phyloP scores from a whole-genome alignment of 2,113 vertebrate genomes.

The Arothron firmamentum region DNA sequence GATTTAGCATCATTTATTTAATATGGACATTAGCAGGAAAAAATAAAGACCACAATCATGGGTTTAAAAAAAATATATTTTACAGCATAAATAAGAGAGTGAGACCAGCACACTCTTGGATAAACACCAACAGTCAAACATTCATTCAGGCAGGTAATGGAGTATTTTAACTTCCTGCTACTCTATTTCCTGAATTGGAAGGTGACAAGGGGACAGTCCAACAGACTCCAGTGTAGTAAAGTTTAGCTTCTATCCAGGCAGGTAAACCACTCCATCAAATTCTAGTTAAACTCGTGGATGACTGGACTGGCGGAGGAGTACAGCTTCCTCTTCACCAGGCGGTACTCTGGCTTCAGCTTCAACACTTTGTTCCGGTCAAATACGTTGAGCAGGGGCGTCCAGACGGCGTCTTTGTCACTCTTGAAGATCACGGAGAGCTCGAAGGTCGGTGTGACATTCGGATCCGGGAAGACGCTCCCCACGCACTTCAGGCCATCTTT shows the following conservation, averaged over 20 bases:
- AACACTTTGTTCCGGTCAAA: slow-evolving; percentile 63
- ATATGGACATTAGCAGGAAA: no score
- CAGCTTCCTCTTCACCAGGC: slow-evolving; percentile 77
- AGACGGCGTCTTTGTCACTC: slow-evolving; percentile 45
- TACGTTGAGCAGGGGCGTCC: slow-evolving; percentile 65
- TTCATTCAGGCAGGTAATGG: background rate
- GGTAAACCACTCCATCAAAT: background rate
- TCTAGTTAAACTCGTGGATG: slow-evolving; percentile 63
- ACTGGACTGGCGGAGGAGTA: slow-evolving; percentile 77
- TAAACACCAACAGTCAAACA: no score
- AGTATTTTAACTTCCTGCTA: background rate
- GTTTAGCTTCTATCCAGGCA: background rate
- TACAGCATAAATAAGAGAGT: slow-evolving; percentile 43
- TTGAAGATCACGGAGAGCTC: slow-evolving; percentile 73
- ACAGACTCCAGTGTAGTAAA: background rate
- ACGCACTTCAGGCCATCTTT: slow-evolving; percentile 48
- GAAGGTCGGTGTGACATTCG: slow-evolving; percentile 71
- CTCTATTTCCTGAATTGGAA: no score
- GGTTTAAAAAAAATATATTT: slow-evolving; percentile 36
- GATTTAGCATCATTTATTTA: no score
- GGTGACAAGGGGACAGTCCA: background rate
- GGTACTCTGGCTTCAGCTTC: slow-evolving; percentile 72
- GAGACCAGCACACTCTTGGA: slow-evolving; percentile 56
- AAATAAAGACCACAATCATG: background rate
- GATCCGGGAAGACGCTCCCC: slow-evolving; percentile 58